These are phyloP conservation scores for Schizopygopsis pylzovi DNA, from an alignment of 2,797 vertebrate species.

Conservation along the genomic window DNA sequence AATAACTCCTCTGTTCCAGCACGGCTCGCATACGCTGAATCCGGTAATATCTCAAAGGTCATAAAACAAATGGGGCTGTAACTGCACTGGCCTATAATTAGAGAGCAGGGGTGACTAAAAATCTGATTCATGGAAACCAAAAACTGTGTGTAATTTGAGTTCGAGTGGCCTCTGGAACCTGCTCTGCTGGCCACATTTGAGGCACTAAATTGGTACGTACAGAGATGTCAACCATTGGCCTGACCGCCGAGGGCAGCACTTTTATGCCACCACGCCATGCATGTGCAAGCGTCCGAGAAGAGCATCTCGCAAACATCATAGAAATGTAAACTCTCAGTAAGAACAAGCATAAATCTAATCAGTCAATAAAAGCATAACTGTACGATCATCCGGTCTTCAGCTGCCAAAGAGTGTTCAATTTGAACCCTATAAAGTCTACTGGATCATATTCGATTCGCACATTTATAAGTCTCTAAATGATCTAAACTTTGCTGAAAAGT, in stretches of 20 bases:
- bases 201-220: constrained; percentile 59
- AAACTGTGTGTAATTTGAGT: constrained; percentile 66
- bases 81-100: constrained; percentile 62
- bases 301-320: background rate
- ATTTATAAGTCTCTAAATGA: background rate
- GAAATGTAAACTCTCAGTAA: no score
- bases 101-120: constrained; percentile 61
- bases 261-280: background rate
- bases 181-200: constrained; percentile 57
- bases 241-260: constrained; percentile 32
- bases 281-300: background rate
- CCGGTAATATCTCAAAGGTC: constrained; percentile 48
- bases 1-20: background rate
- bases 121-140: constrained; percentile 63
- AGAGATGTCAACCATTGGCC: constrained; percentile 42
- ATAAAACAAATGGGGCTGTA: constrained; percentile 62
- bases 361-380: background rate
- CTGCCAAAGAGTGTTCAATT: background rate
- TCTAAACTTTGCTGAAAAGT: background rate
- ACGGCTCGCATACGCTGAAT: constrained; percentile 38
- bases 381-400: background rate
- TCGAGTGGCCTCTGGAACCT: constrained; percentile 50
- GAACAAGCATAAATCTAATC: background rate
- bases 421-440: background rate
- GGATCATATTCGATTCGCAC: background rate